Conservation (phyloP, 2,888 invertebrate species). For the Tanypteryx hageni region DNA sequence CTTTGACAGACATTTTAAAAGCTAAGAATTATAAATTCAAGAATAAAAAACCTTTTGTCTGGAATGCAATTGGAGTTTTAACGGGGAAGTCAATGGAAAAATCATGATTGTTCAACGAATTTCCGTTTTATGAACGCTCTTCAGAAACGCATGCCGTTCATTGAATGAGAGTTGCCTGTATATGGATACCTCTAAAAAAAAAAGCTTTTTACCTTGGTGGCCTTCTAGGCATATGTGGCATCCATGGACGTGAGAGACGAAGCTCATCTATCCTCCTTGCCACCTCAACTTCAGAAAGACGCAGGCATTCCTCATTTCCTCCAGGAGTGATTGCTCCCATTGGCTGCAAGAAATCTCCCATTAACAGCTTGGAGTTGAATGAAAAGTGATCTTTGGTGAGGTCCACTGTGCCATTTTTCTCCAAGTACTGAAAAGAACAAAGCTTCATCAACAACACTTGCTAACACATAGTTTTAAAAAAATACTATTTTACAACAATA, state of each 20-base stretch:
- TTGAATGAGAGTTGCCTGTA: too few species aligned
- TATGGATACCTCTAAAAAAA: too few species aligned
- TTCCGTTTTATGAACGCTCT: too few species aligned
- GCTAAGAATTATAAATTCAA: too few species aligned
- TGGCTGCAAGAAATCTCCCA: conserved; percentile 94
- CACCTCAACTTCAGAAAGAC: conserved; percentile 89
- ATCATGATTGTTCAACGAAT: too few species aligned
- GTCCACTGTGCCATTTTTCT: conserved; percentile 81
- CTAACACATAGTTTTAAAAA: too few species aligned
- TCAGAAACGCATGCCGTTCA: too few species aligned
- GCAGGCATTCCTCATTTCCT: conserved; percentile 79
- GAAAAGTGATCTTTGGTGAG: conserved; percentile 93
- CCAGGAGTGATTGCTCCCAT: conserved; percentile 78
- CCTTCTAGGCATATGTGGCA: conserved; percentile 66
- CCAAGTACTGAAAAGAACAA: conserved; percentile 82
- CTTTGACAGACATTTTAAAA: too few species aligned
- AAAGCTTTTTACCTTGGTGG: conserved; percentile 64
- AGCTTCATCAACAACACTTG: conserved; percentile 71
- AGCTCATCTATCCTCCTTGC: conserved; percentile 81
- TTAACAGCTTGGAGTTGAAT: conserved; percentile 90
- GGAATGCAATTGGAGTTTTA: too few species aligned
- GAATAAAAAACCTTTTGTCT: too few species aligned
- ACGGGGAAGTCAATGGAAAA: too few species aligned
- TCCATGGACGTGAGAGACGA: conserved; percentile 69
- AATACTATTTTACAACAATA: too few species aligned